These are phyloP conservation scores for Drosophila carrolli DNA, from an alignment of 1,140 invertebrate genomes.

Conservation along the genomic window DNA sequence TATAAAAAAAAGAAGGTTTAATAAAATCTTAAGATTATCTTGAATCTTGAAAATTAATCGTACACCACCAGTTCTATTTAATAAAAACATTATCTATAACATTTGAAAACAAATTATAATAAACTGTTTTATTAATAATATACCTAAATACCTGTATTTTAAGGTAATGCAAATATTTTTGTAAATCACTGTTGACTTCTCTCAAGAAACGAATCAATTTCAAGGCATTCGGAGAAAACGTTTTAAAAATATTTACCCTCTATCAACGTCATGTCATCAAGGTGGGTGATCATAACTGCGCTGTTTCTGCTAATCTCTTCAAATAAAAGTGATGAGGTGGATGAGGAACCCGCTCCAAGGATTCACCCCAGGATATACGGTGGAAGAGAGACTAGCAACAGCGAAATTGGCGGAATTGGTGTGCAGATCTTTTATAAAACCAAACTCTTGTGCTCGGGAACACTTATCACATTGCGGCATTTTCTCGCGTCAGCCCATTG, in stretches of 20 bases:
- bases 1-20: no score
- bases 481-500: conserved; percentile 49
- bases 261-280: conserved; percentile 7
- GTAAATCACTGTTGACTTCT: background rate
- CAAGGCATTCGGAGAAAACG: background rate
- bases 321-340: background rate
- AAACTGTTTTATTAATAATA: no score
- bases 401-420: conserved; percentile 26
- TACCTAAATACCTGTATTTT: no score
- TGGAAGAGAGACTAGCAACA: background rate
- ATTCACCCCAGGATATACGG: conserved; percentile 31
- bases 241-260: background rate
- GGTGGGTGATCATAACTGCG: background rate
- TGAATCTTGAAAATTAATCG: no score
- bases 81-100: no score
- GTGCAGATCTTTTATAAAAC: conserved; percentile 18
- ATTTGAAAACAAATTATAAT: no score
- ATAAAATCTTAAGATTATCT: no score
- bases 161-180: background rate
- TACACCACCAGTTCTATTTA: no score
- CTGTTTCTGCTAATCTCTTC: background rate
- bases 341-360: background rate
- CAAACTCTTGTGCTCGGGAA: conserved; percentile 30
- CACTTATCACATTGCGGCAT: conserved; percentile 18
- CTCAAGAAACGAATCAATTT: conserved; percentile 31